A percentile compares a stretch with the other conserved stretches of the same genome.
phyloP scores from a whole-genome alignment of 2,797 vertebrate genomes.

The Danio kyathit region DNA sequence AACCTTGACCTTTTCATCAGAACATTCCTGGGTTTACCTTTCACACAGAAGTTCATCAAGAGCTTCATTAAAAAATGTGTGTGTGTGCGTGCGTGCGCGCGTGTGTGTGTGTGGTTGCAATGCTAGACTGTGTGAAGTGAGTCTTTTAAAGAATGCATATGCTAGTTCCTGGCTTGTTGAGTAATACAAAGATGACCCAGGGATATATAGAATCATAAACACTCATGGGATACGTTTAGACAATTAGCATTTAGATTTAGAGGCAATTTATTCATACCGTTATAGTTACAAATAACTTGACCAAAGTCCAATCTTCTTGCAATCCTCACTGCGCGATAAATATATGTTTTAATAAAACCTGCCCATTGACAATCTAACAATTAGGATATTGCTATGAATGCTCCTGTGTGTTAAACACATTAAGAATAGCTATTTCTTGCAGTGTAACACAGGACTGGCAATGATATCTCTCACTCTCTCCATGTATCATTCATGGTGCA shows the following conservation, averaged over 20 bases:
- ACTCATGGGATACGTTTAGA: neutral
- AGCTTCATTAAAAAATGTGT: slow-evolving; percentile 44
- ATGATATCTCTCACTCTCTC: neutral
- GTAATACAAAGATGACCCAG: neutral
- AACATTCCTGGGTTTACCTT: slow-evolving; percentile 47
- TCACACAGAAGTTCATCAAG: slow-evolving; percentile 17
- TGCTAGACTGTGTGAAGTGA: slow-evolving; percentile 16
- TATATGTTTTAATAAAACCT: neutral
- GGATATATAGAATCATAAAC: neutral
- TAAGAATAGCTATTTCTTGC: neutral
- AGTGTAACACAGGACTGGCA: too few relatives aligned
- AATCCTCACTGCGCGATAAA: neutral
- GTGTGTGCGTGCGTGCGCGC: neutral
- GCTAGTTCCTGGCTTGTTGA: neutral
- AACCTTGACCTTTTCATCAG: slow-evolving; percentile 52
- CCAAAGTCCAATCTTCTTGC: neutral
- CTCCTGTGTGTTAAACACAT: neutral
- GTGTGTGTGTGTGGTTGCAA: neutral
- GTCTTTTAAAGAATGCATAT: neutral
- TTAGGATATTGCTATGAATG: neutral
- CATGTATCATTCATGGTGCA: neutral
- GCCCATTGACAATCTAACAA: too few relatives aligned
- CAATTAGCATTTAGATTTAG: neutral
- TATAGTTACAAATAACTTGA: neutral
- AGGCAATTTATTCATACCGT: neutral